Evolutionary conservation across 2,113 vertebrate genomes (phyloP).

Genomic region (Megalops atlanticus): DNA sequence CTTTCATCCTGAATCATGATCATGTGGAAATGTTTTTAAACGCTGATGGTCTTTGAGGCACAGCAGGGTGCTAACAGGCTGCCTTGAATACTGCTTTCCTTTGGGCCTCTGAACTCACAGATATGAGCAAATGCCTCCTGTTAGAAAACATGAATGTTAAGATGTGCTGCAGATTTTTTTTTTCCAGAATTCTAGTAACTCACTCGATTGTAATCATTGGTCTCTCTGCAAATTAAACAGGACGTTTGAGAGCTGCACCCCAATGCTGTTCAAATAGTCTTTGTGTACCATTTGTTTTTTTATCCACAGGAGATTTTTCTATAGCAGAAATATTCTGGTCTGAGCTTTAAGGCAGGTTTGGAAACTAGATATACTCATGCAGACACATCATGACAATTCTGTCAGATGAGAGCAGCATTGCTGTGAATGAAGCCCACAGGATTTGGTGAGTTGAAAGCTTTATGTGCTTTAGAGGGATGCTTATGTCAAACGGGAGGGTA

Average conservation of each 20-base stretch:
- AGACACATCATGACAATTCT: constrained; percentile 1
- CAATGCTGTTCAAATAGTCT: background rate
- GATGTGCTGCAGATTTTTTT: background rate
- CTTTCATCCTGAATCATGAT: constrained; percentile 25
- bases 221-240: background rate
- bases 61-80: constrained; percentile 5
- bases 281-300: background rate
- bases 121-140: background rate
- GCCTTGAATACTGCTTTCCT: constrained; percentile 10
- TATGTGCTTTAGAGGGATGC: background rate
- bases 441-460: constrained; percentile 18
- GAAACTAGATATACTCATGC: background rate
- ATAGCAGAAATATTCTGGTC: background rate
- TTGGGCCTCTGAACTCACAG: background rate
- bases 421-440: constrained; percentile 27
- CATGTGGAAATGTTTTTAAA: constrained; percentile 27
- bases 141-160: background rate
- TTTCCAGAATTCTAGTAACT: background rate
- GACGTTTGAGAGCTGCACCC: background rate
- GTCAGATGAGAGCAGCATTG: background rate
- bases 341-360: background rate
- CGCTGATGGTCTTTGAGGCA: constrained; percentile 19
- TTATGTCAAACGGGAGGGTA: constrained; percentile 10
- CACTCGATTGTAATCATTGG: background rate
- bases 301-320: background rate